Evolutionary conservation across 2,888 invertebrate genomes (phyloP).

Genomic region (Teinopalpus imperialis): DNA sequence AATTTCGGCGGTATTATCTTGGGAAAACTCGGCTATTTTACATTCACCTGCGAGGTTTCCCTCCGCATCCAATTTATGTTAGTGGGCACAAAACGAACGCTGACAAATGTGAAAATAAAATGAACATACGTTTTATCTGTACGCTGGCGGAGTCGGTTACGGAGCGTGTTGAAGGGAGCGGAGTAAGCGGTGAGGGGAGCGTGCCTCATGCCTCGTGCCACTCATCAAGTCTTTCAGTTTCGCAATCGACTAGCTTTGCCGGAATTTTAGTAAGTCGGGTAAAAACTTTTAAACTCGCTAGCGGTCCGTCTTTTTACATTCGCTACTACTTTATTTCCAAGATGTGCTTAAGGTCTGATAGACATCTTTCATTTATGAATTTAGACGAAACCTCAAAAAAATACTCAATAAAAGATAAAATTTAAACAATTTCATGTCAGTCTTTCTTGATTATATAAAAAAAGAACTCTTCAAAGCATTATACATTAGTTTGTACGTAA

Average conservation of each 20-base stretch:
- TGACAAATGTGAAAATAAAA: constrained; percentile 82
- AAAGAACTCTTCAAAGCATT: no score
- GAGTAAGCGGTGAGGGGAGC: constrained; percentile 28
- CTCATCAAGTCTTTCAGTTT: constrained; percentile 23
- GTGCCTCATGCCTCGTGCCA: constrained; percentile 15
- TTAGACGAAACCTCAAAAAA: no score
- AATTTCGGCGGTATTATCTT: constrained; percentile 79
- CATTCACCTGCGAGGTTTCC: constrained; percentile 81
- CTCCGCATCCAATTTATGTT: constrained; percentile 81
- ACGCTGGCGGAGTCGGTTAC: constrained; percentile 69
- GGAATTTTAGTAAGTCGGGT: constrained; percentile 13
- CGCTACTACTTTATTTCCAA: no score
- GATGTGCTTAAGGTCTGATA: no score
- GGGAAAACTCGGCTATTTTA: constrained; percentile 80
- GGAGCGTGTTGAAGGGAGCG: constrained; percentile 40
- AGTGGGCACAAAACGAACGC: constrained; percentile 81
- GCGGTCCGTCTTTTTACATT: background rate
- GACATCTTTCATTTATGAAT: no score
- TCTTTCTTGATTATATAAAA: no score
- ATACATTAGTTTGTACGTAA: no score
- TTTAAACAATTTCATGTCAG: no score
- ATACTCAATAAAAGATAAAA: no score
- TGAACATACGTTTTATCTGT: constrained; percentile 80
- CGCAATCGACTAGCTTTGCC: constrained; percentile 5
- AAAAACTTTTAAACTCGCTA: constrained; percentile 10